Percentiles rank a stretch among this genome's conserved stretches.
Evolutionary conservation across 1,140 invertebrate species (phyloP).

Genomic region (Spodoptera frugiperda): DNA sequence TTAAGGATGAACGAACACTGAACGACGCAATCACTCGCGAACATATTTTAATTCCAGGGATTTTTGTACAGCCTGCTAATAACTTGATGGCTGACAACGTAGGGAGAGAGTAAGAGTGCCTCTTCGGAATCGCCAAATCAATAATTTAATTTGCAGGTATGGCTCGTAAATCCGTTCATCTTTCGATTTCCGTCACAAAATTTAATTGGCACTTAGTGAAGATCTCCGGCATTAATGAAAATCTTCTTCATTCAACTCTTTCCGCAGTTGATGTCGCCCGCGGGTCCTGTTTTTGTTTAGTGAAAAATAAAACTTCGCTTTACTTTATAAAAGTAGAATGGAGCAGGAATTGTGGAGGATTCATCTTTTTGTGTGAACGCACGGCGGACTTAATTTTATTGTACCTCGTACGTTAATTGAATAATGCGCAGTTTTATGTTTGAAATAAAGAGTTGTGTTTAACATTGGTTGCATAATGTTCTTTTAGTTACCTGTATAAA

Average conservation of each 20-base stretch:
- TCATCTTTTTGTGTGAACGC: slow-evolving; percentile 8
- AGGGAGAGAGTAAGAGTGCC: not conserved
- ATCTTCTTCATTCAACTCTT: not conserved
- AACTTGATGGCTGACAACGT: not conserved
- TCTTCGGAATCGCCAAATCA: not conserved
- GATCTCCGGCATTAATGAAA: slow-evolving; percentile 5
- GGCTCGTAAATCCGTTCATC: slow-evolving; percentile 12
- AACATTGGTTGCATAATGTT: too few species aligned
- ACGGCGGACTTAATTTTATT: slow-evolving; percentile 9
- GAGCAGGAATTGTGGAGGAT: not conserved
- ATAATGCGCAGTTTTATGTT: not conserved
- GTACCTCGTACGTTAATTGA: slow-evolving; percentile 1
- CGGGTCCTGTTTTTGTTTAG: not conserved
- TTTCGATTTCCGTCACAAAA: slow-evolving; percentile 30
- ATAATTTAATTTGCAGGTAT: slow-evolving; percentile 24
- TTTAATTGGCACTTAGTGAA: slow-evolving; percentile 31
- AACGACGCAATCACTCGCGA: not conserved
- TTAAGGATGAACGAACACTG: not conserved
- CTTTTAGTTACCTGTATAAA: too few species aligned
- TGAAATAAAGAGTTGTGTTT: too few species aligned
- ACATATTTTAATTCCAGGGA: not conserved
- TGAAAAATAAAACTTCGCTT: slow-evolving; percentile 2
- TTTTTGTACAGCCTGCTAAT: not conserved
- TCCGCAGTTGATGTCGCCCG: not conserved
- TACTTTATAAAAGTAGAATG: too few species aligned